phyloP scores from a whole-genome alignment of 1,140 invertebrate genomes.

The Lordiphosa stackelbergi region DNA sequence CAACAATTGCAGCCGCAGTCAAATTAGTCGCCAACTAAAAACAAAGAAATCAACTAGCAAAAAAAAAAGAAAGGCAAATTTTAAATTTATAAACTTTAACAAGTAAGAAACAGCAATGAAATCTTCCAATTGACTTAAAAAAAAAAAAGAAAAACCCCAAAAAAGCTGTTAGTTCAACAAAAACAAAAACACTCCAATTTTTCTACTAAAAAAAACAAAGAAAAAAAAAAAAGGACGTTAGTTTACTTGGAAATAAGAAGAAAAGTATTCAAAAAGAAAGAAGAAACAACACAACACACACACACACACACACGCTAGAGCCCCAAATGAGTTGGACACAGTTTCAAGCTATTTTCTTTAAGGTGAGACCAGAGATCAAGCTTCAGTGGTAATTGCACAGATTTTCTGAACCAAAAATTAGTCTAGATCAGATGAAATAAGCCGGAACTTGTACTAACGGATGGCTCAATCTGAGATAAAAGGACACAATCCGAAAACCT shows the following conservation, averaged over 20 bases:
- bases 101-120: constrained; percentile 66
- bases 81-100: constrained; percentile 68
- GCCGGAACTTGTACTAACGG: no score
- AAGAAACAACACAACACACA: constrained; percentile 14
- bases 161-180: constrained; percentile 43
- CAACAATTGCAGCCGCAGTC: constrained; percentile 43
- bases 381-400: no score
- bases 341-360: no score
- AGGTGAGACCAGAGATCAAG: no score
- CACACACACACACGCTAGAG: background rate
- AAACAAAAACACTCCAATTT: constrained; percentile 57
- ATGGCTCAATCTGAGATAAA: no score
- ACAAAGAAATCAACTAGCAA: constrained; percentile 58
- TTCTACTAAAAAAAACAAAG: constrained; percentile 43
- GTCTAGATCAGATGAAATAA: no score
- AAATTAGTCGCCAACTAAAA: constrained; percentile 58
- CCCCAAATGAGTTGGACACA: no score
- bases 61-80: constrained; percentile 53
- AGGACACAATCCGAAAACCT: no score
- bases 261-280: background rate
- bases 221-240: constrained; percentile 15
- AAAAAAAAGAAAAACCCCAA: constrained; percentile 21
- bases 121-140: constrained; percentile 53
- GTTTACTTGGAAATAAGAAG: constrained; percentile 19
- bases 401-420: no score